phyloP scores from a whole-genome alignment of 1,140 invertebrate genomes.

The Drosophila ercepeae region DNA sequence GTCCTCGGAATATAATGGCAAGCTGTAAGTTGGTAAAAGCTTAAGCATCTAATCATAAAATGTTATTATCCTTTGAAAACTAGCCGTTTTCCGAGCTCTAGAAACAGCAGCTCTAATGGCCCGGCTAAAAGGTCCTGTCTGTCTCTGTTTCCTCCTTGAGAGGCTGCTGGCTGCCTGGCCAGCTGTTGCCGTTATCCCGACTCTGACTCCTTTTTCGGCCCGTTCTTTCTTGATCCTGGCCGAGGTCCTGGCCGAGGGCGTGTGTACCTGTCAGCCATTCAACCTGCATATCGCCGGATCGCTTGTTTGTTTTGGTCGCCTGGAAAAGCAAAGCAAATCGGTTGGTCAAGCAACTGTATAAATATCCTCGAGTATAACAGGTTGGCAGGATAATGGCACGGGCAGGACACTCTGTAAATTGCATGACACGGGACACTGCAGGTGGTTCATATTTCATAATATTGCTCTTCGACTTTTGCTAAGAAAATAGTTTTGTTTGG shows the following conservation, averaged over 20 bases:
- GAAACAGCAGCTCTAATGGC: neutral
- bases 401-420: conserved; percentile 1
- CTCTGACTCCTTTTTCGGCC: conserved; percentile 5
- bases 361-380: conserved; percentile 10
- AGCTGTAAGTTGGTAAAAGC: neutral
- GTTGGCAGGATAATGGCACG: conserved; percentile 13
- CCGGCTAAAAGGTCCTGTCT: neutral
- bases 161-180: conserved; percentile 8
- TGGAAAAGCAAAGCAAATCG: conserved; percentile 68
- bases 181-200: conserved; percentile 17
- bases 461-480: neutral
- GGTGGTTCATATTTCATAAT: conserved; percentile 8
- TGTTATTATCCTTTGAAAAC: neutral
- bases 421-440: conserved; percentile 6
- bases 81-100: neutral
- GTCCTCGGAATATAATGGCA: neutral
- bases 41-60: neutral
- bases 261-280: conserved; percentile 27
- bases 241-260: conserved; percentile 27
- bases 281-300: neutral
- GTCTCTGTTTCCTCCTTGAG: neutral
- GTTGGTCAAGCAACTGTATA: conserved; percentile 51
- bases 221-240: conserved; percentile 19
- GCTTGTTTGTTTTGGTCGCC: conserved; percentile 42
- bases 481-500: neutral